phyloP scores from a whole-genome alignment of 2,113 vertebrate genomes.

The Bothrops jararaca region DNA sequence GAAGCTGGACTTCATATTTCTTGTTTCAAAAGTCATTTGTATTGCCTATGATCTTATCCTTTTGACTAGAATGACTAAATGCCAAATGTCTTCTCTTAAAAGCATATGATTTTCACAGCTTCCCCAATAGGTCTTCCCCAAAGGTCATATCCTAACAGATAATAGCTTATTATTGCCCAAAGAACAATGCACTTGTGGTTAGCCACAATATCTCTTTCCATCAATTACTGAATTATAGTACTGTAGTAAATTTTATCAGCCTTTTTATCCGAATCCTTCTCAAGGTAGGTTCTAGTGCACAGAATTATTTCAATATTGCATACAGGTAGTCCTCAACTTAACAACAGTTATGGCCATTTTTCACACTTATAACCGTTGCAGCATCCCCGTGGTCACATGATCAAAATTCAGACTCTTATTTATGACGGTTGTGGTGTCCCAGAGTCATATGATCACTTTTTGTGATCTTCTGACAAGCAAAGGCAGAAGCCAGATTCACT shows the following conservation, averaged over 20 bases:
- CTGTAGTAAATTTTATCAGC: not conserved
- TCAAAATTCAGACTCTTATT: no score
- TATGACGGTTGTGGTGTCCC: no score
- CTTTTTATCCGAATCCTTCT: not conserved
- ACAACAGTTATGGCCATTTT: no score
- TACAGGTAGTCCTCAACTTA: not conserved
- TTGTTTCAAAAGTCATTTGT: not conserved
- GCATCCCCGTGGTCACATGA: no score
- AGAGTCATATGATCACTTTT: no score
- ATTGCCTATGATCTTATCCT: not conserved
- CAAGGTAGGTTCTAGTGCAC: not conserved
- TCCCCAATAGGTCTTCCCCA: no score
- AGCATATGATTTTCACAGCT: not conserved
- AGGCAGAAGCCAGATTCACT: no score
- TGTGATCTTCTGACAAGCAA: no score
- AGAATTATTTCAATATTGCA: not conserved
- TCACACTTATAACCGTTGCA: no score
- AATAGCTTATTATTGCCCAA: not conserved
- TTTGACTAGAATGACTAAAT: not conserved
- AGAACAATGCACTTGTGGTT: not conserved
- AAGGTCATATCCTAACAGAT: not conserved
- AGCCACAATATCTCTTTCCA: not conserved
- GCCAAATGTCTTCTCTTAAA: not conserved
- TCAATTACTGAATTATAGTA: not conserved
- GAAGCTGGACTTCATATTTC: not conserved